Evolutionary conservation across 1,140 invertebrate species (phyloP), one percentile per base, ranked within the genome.

Genomic region (Bombus haemorrhoidalis): DNA sequence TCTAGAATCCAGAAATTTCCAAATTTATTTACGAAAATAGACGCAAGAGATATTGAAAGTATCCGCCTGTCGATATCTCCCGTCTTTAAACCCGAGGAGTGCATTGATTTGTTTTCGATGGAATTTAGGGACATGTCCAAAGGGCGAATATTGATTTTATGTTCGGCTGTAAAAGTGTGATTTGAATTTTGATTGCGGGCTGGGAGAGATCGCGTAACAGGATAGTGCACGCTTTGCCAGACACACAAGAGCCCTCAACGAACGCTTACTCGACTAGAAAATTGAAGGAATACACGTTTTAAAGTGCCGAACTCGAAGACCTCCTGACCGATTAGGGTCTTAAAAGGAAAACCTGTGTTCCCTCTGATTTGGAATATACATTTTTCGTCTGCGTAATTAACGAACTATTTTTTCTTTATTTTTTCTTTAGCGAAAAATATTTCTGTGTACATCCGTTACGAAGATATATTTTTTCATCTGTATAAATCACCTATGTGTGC

Each of bases 141-240:
- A 93, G 92, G 91, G 91, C 91, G 89, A 91, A 93, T 95, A 95
- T 95, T 95, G 95, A 95, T 95, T 95, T 95, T 95, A 94, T 93
- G 94, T 93, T 88, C 91, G 90, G 87, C 82, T 92, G 94, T 92
- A 94, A 95, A 95, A 95, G 94, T 95, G 94, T 95, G 94, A 95
- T 95, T 95, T 95, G 95, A 95, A 95, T 95, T 95, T 95, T 95
- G 95, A 95, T 95, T 95, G 94, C 92, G 92, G 90, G 84, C 90
- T 86, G 89, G 91, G 91, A 91, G 93, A 95, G 95, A 95, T 95
- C 94, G 93, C 93, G 93, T 95, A 95, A 95, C 94, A 94, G 95
- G 95, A 95, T 95, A 95, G 95, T 95, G 94, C 95, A 95, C 95
- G 95, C 94, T 95, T 95, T 95, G 93, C 93, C 94, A 93, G 92